Evolutionary conservation across 2,888 invertebrate genomes (phyloP), one percentile per base, ranked within the genome.

Genomic region (Stomorhina lunata): DNA sequence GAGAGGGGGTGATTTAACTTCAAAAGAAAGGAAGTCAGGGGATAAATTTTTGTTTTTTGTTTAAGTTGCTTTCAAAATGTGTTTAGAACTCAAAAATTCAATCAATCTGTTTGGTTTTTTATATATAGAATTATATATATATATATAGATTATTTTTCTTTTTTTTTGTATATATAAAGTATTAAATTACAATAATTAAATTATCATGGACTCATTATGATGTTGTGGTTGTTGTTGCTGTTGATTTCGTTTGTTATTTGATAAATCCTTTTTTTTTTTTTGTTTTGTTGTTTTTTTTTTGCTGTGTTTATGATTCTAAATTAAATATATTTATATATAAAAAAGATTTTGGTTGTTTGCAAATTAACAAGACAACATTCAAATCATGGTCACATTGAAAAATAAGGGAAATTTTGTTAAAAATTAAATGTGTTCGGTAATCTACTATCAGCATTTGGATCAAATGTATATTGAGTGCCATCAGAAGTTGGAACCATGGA

Each of bases 401-500:
- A 76, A 79, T 79, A 79, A 71, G 75, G 79, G 79, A 79, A 79
- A 82, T 79, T 76, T 82, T 82, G 79, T 89, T 90, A 90, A 89
- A 90, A 90, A 85, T 90, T 87, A 84, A 88, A 90, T 78, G 89
- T 85, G 82, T 90, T 90, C 86, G 88, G 88, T 87, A 89, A 86
- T 86, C 90, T 90, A 72, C 89, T 88, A 78, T 90, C 90, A 80
- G 87, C 95, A 91, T 95, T 94, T 80, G 96, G 94, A 92, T 97
- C 96, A 92, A 98, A 98, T 90, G 96, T 95, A 92, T 95, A 98
- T 85, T 95, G 95, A 80, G 94, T 93, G 80, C 96, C 96, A 80
- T 94, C 95, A 71, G 94, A 93, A 86, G 94, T 92, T 68, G 97
- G 97, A 84, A 94, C 95, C 88, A 98, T 91, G 71, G 87, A 89